Evolutionary conservation across 1,140 invertebrate species (phyloP).

Genomic region (Orius insidiosus): DNA sequence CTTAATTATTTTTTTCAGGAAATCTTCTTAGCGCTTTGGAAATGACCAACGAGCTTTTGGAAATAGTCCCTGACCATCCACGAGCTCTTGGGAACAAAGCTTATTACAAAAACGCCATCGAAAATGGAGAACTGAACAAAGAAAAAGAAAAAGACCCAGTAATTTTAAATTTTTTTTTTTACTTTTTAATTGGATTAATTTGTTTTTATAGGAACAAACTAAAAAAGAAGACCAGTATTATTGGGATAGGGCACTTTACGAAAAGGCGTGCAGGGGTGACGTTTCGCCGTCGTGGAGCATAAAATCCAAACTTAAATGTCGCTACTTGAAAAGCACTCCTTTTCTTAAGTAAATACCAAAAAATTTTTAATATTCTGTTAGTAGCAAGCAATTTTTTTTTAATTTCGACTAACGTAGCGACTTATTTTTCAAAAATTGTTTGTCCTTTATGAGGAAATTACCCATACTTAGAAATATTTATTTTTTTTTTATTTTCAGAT

Average conservation of each 20-base stretch:
- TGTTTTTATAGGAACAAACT: constrained; percentile 13
- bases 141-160: constrained; percentile 20
- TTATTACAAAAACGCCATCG: constrained; percentile 65
- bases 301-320: constrained; percentile 48
- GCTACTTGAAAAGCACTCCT: constrained; percentile 46
- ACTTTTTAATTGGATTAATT: neutral
- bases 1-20: constrained; percentile 37
- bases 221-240: constrained; percentile 23
- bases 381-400: neutral
- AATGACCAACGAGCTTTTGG: constrained; percentile 77
- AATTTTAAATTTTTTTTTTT: constrained; percentile 10
- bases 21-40: constrained; percentile 72
- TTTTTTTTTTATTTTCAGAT: constrained; percentile 39
- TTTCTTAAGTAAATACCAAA: constrained; percentile 22
- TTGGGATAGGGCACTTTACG: constrained; percentile 36
- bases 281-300: constrained; percentile 37
- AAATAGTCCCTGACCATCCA: constrained; percentile 63
- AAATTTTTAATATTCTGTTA: neutral
- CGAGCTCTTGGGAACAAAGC: constrained; percentile 68
- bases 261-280: constrained; percentile 82
- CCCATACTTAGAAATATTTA: neutral
- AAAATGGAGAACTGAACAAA: constrained; percentile 31
- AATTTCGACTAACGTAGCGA: too few species aligned
- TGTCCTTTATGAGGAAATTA: neutral
- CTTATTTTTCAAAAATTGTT: too few species aligned